Base-by-base conservation (phyloP, 2,888 invertebrate species). In the Trissolcus japonicus region DNA sequence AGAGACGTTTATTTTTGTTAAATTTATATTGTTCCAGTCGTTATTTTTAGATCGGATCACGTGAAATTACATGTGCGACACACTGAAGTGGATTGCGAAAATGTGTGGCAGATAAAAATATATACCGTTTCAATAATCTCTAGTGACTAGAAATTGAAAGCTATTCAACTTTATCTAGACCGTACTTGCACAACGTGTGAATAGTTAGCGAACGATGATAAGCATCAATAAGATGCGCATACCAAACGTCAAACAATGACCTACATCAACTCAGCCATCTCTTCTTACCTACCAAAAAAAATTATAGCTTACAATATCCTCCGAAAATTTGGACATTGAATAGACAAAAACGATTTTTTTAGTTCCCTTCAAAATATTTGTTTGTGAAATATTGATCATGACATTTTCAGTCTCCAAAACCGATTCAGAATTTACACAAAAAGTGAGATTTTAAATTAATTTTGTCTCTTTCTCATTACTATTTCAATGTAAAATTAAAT, bases 161-260 rank as follows among this genome's bases (percentile, higher is more conserved):
- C 66, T 76, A 76, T 66, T 76, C 55, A 57, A 76, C 72, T 76
- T 35, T 76, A 85, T 83, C 81, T 84, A 80, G 84, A 85, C 83
- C 84, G 83, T 78, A 78, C 80, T 78, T 76, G 78, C 79, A 78
- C 80, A 78, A 76, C 72, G 76, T 81, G 79, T 77, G 80, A 80
- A 83, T 83, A 84, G 76, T 74, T 77, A 72, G 67, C 75, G 51
- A 68, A 71, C 65, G 65, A 61, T 71, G 78, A 78, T 78, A 81
- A 72, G 67, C 79, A 35, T 35, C 35, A 82, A 83, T 83, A 82
- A 82, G 74, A 73, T 71, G 81, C 78, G 65, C 76, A 67, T 82
- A 83, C 82, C 82, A 82, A 85, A 85, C 83, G 82, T 82, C 81
- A 82, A 83, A 83, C 84, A 84, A 85, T 86, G 86, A 87, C 86